These are phyloP conservation scores for Dipodomys ordii DNA, from an alignment of 2,113 vertebrate species.

Conservation along the genomic window DNA sequence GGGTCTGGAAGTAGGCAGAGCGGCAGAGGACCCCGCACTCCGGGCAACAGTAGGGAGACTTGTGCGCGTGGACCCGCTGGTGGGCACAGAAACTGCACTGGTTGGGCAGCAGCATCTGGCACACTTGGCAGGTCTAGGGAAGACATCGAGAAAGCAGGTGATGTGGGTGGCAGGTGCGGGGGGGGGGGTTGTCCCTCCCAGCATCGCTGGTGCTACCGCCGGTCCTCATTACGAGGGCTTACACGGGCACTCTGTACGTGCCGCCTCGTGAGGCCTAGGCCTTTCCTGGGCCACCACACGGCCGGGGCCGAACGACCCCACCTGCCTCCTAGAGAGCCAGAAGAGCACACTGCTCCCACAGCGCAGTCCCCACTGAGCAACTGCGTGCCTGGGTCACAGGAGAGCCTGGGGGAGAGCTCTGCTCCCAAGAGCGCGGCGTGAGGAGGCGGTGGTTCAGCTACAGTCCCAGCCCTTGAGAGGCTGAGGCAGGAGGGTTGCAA, in stretches of 20 bases:
- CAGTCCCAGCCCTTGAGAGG: not conserved
- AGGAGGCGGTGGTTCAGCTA: too few species aligned
- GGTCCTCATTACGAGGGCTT: not conserved
- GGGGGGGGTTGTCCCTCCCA: not conserved
- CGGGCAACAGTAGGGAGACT: slow-evolving; percentile 96
- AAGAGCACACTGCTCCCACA: not conserved
- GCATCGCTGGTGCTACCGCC: not conserved
- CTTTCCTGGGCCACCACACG: not conserved
- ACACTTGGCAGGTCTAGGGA: slow-evolving; percentile 93
- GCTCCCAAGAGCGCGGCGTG: not conserved
- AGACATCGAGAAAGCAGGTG: slow-evolving; percentile 65
- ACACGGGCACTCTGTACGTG: not conserved
- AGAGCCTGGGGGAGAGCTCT: not conserved
- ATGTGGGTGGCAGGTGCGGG: not conserved
- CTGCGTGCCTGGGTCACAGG: not conserved
- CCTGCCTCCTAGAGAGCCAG: not conserved
- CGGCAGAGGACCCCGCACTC: slow-evolving; percentile 95
- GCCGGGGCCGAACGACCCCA: too few species aligned
- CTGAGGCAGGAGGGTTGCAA: not conserved
- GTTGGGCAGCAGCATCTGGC: slow-evolving; percentile 97
- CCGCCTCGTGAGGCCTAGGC: too few species aligned
- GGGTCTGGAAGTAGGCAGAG: slow-evolving; percentile 96
- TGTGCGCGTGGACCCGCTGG: slow-evolving; percentile 95
- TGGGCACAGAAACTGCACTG: slow-evolving; percentile 96
- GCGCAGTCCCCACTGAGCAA: not conserved